Evolutionary conservation across 2,888 invertebrate species (phyloP).

Genomic region (Drosophila neonasuta): DNA sequence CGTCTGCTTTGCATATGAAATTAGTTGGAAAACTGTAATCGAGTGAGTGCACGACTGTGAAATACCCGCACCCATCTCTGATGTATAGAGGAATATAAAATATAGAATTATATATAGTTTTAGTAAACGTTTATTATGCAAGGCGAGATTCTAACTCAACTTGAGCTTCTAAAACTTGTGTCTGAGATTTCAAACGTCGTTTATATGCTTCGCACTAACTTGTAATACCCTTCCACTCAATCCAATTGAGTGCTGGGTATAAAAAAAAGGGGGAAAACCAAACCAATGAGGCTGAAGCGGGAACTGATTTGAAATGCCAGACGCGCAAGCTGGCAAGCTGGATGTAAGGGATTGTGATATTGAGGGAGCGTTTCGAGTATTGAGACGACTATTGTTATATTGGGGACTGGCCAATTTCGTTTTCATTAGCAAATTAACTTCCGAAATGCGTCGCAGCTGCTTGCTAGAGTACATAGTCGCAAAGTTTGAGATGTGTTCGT

Average conservation of each 20-base stretch:
- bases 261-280: slow-evolving; percentile 2
- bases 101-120: no score
- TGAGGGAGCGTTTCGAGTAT: background rate
- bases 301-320: slow-evolving; percentile 47
- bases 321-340: slow-evolving; percentile 82
- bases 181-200: no score
- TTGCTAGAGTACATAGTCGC: background rate
- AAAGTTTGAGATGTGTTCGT: background rate
- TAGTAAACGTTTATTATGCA: no score
- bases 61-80: background rate
- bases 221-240: background rate
- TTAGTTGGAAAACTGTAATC: background rate
- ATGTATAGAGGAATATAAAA: no score
- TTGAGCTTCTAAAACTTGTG: no score
- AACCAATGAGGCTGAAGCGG: background rate
- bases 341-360: slow-evolving; percentile 7
- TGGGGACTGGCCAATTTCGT: slow-evolving; percentile 84
- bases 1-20: slow-evolving; percentile 18
- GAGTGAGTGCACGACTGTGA: background rate
- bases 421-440: slow-evolving; percentile 68
- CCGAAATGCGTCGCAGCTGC: slow-evolving; percentile 45
- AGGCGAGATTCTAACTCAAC: no score
- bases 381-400: background rate
- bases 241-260: background rate
- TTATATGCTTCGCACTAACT: background rate